phyloP scores from a whole-genome alignment of 2,113 vertebrate genomes.

The Eulemur rufifrons region DNA sequence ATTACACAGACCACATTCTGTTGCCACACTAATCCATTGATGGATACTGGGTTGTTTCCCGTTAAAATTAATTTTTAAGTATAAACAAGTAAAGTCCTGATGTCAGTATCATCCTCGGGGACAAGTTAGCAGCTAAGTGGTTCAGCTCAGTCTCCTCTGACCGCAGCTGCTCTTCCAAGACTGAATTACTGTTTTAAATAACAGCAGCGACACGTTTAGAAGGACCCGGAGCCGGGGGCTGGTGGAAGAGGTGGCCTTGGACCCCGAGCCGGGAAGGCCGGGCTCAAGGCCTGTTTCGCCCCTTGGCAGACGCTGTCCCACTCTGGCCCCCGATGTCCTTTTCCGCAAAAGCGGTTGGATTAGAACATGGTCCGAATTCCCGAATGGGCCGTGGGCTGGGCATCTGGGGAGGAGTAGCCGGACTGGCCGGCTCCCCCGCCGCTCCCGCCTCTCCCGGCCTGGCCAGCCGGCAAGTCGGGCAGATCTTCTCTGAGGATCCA shows the following conservation, averaged over 20 bases:
- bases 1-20: not conserved
- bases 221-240: too few relatives aligned
- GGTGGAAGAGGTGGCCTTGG: not conserved
- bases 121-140: not conserved
- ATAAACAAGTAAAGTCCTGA: not conserved
- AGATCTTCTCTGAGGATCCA: not conserved
- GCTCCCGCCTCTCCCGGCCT: fast-evolving
- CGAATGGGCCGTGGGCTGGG: not conserved
- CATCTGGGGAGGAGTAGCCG: not conserved
- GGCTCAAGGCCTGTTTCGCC: not conserved
- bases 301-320: not conserved
- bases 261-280: not conserved
- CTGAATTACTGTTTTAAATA: not conserved
- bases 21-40: not conserved
- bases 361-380: not conserved
- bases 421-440: too few relatives aligned
- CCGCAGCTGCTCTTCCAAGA: not conserved
- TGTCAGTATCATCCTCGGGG: not conserved
- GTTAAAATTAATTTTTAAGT: not conserved
- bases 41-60: not conserved
- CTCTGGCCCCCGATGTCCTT: not conserved
- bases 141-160: not conserved
- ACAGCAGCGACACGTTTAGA: not conserved
- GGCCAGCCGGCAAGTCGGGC: not conserved
- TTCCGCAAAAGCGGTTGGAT: not conserved